Evolutionary conservation across 2,888 invertebrate species (phyloP), one percentile per base, ranked within the genome.

Genomic region (Lysandra bellargus): DNA sequence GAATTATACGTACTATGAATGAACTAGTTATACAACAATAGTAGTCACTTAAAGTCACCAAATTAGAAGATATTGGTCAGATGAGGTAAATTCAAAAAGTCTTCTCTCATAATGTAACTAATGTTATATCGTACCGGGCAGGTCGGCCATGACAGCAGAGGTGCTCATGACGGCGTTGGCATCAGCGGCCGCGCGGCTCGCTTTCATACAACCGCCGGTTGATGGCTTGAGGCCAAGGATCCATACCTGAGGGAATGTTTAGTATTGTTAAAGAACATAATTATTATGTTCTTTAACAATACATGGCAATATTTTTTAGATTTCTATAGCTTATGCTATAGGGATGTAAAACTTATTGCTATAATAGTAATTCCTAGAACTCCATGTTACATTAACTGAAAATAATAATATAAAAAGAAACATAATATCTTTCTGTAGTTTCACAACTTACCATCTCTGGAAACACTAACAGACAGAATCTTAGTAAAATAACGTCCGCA

Each of bases 161-260:
- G 99, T 99, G 85, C 95, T 95, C 89, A 99, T 97, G 80, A 98
- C 98, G 1, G 98, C 97, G 86, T 97, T 97, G 0, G 97, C 96
- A 87, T 98, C 98, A 0, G 97, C 96, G 40, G 96, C 96, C 0
- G 97, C 96, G 78, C 97, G 96, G 73, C 97, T 97, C 12, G 98
- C 98, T 86, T 96, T 98, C 87, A 99, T 95, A 84, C 98, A 98
- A 49, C 99, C 99, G 30, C 98, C 98, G 0, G 98, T 97, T 0
- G 98, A 98, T 0, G 99, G 99, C 89, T 99, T 99, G 80, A 99
- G 92, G 0, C 99, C 99, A 76, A 99, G 95, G 85, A 99, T 99
- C 99, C 99, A 99, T 0, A 98, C 96, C 89, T 95, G 83, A 30
- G 4, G 9, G 64, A 30, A 23, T 64, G 30, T 30, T 30, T 1